Base-by-base conservation (phyloP, 2,797 vertebrate genomes). In the Perodicticus potto region DNA sequence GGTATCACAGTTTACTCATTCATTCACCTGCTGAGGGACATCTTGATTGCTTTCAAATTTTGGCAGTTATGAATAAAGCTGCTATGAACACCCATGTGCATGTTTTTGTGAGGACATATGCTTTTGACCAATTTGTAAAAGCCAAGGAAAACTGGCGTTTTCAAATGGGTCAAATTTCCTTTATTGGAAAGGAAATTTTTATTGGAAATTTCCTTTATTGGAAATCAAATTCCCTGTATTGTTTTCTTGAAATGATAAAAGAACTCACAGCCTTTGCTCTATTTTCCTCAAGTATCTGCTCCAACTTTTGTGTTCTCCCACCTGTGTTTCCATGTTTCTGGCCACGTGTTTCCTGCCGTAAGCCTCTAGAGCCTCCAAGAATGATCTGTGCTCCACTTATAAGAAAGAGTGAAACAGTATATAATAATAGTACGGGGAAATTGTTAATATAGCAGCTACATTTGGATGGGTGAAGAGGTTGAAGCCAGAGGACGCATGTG, bases 51-150 rank as follows among this genome's bases (percentile, higher is more conserved):
- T 81, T 92, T 11, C 67, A 84, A 61, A 22, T 70, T 55, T 88
- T 34, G 67, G 45, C 53, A 92, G 1, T 93, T 77, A 45, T n/a
- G 17, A 90, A 73, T 74, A 91, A 57, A 53, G 37, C 65, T 80
- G 25, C 90, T 91, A 34, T 11, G 83, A 94, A 53, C 32, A 72
- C 40, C 53, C 29, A 77, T 4, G 27, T 43, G 45, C 11, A 22
- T 59, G 32, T 37, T 77, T 96, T 89, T 86, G 20, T 20, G 17
- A 76, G 84, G 90, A 93, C 3, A 5, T 55, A 49, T 32, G 11
- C 67, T 93, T 77, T 91, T 20, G 22, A 45, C 86, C 89, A 32
- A 65, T 92, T 82, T 92, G 70, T 86, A 89, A 92, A 70, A 61
- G 85, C 25, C 22, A 43, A 69, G 61, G 86, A 63, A 22, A 32